Base-by-base conservation (phyloP, 2,113 vertebrate genomes). In the Chaenogobius annularis region DNA sequence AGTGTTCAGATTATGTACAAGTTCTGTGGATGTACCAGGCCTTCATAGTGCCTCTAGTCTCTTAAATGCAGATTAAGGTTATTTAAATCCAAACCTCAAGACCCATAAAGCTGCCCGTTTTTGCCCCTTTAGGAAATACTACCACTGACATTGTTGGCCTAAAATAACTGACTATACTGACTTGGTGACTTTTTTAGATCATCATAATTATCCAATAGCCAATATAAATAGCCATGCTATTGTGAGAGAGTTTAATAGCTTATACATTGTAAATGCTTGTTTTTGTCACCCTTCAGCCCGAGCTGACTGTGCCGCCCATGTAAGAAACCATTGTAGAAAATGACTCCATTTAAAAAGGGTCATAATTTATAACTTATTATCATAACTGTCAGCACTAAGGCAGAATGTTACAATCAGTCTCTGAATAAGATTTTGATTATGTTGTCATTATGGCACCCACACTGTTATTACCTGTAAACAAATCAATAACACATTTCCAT, bases 1-100 rank as follows among this genome's bases (percentile, higher is more conserved):
- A 64, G 71, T 71, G 15, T 59, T 14, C 69, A 66, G 1, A 37
- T 17, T n/a, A 67, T 58, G 2, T 46, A 63, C 66, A 77, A 72
- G 48, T 59, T 65, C 12, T 65, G 13, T 66, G 13, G 22, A 59
- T 23, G 19, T 54, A 68, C 65, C 35, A 19, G 13, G 15, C 22
- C 3, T 58, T 26, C 50, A 52, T n/a, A n/a, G n/a, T n/a, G n/a
- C n/a, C n/a, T n/a, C n/a, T n/a, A n/a, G n/a, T n/a, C n/a, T n/a
- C n/a, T n/a, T n/a, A n/a, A n/a, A n/a, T n/a, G 1, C 17, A 7
- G 1, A n/a, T n/a, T 52, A 52, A 52, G 50, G 17, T 19, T n/a
- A 52, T n/a, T 52, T 19, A 52, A 52, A n/a, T 48, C 47, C 14
- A 48, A 14, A 14, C 6, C 7, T 19, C 14, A 15, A 48, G 47